phyloP scores from a whole-genome alignment of 1,140 invertebrate genomes.

The Zaprionus vittiger region DNA sequence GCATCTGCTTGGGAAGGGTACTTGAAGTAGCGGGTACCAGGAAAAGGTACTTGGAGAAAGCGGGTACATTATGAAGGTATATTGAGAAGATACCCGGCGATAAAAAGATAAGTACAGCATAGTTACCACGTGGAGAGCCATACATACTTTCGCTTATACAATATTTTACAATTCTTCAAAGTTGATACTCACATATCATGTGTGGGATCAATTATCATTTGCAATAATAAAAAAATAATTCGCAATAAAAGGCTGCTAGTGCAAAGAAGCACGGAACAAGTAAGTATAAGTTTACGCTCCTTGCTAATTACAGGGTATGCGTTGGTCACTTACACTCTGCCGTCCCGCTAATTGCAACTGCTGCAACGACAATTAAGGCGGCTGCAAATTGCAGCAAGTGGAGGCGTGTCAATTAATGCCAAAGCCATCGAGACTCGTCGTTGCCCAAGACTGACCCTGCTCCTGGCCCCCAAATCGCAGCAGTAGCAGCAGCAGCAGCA shows the following conservation, averaged over 20 bases:
- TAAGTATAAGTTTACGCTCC: neutral
- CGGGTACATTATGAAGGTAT: too few relatives aligned
- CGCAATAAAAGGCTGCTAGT: neutral
- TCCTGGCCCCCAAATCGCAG: constrained; percentile 41
- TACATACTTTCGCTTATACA: too few relatives aligned
- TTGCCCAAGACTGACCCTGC: constrained; percentile 48
- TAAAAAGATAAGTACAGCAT: too few relatives aligned
- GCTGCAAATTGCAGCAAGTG: constrained; percentile 30
- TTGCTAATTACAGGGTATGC: constrained; percentile 17
- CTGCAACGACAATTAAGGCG: constrained; percentile 11
- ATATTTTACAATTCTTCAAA: neutral
- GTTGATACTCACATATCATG: neutral
- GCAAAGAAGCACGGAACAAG: neutral
- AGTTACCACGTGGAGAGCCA: too few relatives aligned
- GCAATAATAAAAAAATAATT: neutral
- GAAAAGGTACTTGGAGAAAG: too few relatives aligned
- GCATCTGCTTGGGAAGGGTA: too few relatives aligned
- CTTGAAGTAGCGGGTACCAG: too few relatives aligned
- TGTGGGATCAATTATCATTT: neutral
- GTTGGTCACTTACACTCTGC: neutral
- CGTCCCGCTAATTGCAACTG: constrained; percentile 41
- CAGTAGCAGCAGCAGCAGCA: constrained; percentile 28
- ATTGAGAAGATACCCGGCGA: too few relatives aligned
- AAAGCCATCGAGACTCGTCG: neutral
- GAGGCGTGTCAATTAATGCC: constrained; percentile 11